These are phyloP conservation scores for Diplodus puntazzo DNA, from an alignment of 2,797 vertebrate genomes.

Conservation along the genomic window DNA sequence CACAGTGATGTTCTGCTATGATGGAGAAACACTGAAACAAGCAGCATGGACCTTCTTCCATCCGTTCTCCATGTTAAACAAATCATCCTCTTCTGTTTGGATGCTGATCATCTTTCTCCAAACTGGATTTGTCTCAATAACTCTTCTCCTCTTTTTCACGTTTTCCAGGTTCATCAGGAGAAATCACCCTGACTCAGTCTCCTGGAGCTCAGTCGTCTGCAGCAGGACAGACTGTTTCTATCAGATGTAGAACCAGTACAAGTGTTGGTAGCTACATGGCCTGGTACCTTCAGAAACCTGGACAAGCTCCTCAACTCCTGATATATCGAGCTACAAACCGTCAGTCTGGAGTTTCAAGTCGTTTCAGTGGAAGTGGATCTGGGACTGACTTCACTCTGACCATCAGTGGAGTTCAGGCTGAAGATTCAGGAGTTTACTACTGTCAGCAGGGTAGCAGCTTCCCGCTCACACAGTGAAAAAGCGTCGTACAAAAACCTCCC, in stretches of 20 bases:
- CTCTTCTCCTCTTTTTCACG: conserved; percentile 14
- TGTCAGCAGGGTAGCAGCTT: not conserved
- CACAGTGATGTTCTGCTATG: no score
- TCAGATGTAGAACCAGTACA: not conserved
- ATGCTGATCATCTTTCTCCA: conserved; percentile 13
- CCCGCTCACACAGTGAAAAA: conserved; percentile 19
- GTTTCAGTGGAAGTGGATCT: conserved; percentile 6
- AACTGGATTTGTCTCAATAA: conserved; percentile 13
- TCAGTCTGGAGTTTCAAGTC: not conserved
- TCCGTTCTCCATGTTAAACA: no score
- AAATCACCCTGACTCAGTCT: conserved; percentile 17
- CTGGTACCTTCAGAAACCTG: conserved; percentile 6
- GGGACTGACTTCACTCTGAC: conserved; percentile 6
- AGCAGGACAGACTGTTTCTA: conserved; percentile 24
- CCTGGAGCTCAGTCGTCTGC: conserved; percentile 6
- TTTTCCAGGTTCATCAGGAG: conserved; percentile 21
- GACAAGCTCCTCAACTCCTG: conserved; percentile 14
- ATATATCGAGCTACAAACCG: accelerated
- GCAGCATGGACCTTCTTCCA: no score
- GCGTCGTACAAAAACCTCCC: no score
- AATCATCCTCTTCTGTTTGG: not conserved
- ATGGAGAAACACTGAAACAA: no score
- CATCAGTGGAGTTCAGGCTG: conserved; percentile 26
- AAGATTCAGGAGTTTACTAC: conserved; percentile 19
- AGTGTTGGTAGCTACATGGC: accelerated